Conservation (phyloP, 2,797 vertebrate species). For the Mus spretus region DNA sequence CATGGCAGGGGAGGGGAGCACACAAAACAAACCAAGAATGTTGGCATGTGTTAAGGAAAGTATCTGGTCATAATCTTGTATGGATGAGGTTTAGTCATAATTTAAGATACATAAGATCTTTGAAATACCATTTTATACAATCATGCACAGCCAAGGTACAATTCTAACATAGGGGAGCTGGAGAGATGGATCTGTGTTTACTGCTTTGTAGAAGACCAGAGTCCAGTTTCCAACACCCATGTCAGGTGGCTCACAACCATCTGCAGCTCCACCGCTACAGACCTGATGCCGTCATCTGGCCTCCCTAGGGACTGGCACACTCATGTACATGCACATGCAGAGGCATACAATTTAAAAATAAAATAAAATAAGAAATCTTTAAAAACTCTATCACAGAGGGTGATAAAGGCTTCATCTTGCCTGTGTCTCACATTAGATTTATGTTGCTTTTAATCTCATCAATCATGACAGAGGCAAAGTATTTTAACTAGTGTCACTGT, state of each 20-base stretch:
- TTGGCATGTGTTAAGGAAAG: background rate
- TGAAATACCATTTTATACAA: background rate
- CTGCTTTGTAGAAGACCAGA: background rate
- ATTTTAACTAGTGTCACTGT: constrained; percentile 14
- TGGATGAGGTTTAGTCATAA: background rate
- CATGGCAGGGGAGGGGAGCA: too few species aligned
- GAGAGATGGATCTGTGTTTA: background rate
- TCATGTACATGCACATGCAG: too few species aligned
- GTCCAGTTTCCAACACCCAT: background rate
- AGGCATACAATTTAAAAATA: too few species aligned
- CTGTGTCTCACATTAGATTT: background rate
- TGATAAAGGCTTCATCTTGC: background rate
- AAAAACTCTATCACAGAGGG: background rate
- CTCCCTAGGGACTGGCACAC: background rate
- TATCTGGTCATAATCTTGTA: background rate
- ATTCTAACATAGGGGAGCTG: background rate
- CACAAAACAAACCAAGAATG: background rate
- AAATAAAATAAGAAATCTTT: background rate
- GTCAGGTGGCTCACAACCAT: background rate
- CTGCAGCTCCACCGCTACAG: background rate
- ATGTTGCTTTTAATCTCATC: background rate
- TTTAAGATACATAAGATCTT: background rate
- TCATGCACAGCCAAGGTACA: background rate
- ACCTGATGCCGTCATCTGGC: too few species aligned
- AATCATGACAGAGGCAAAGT: background rate